phyloP scores from a whole-genome alignment of 2,797 vertebrate genomes.

The Adrianichthys oophorus region DNA sequence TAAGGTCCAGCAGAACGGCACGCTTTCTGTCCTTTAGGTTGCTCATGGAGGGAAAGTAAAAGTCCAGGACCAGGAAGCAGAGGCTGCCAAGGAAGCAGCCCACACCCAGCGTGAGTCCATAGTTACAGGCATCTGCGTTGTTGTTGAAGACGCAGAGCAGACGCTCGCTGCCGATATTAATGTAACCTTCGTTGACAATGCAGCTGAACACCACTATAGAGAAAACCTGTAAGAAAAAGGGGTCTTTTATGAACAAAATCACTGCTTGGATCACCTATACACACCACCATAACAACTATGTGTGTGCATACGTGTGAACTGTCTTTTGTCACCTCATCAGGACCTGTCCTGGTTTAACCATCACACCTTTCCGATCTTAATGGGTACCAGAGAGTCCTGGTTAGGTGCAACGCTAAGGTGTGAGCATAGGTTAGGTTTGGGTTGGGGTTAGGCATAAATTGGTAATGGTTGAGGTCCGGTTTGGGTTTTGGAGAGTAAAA shows the following conservation, averaged over 20 bases:
- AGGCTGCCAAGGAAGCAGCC: slow-evolving; percentile 89
- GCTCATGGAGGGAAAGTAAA: slow-evolving; percentile 95
- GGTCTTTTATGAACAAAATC: slow-evolving; percentile 45
- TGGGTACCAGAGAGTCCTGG: no score
- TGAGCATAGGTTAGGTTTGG: no score
- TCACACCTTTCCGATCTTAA: no score
- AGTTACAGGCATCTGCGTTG: slow-evolving; percentile 92
- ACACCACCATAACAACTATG: not conserved
- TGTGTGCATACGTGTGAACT: no score
- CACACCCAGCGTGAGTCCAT: slow-evolving; percentile 86
- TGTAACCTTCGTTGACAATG: slow-evolving; percentile 94
- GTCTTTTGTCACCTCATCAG: no score
- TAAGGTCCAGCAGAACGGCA: slow-evolving; percentile 87
- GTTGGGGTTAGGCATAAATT: no score
- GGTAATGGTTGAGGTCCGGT: no score
- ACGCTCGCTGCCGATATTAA: slow-evolving; percentile 85
- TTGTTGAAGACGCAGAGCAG: slow-evolving; percentile 90
- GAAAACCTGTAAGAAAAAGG: slow-evolving; percentile 58
- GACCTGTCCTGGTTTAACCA: slow-evolving; percentile 5
- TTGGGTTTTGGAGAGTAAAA: not conserved
- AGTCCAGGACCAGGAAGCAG: slow-evolving; percentile 87
- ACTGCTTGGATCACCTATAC: slow-evolving; percentile 42
- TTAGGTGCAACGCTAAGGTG: no score
- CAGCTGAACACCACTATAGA: slow-evolving; percentile 95
- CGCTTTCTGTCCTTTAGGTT: slow-evolving; percentile 89